Evolutionary conservation across 2,888 invertebrate genomes (phyloP), one percentile per base, ranked within the genome.

Genomic region (Drosophila helvetica): DNA sequence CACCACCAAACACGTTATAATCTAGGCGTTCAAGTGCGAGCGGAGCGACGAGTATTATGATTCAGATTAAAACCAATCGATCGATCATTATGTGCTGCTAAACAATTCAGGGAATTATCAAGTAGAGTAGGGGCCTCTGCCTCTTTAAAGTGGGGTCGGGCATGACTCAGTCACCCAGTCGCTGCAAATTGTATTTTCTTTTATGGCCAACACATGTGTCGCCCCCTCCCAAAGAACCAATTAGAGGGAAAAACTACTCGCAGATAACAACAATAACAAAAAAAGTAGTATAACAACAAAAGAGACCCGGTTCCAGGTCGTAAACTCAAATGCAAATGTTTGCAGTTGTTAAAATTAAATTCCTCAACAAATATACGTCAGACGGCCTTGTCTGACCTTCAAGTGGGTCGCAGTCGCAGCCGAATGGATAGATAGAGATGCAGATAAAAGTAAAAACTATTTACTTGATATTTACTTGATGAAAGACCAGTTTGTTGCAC

Each of bases 371-470:
- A 38, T 7, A 38, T 15, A 38, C 38, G 38, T 38, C 38, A 38
- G n/a, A 38, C 38, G 78, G 78, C 75, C 78, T 78, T 78, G 78
- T 74, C 68, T 78, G 77, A 78, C 78, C 78, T 78, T 78, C n/a
- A 48, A 50, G n/a, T 50, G 76, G 45, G 63, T 42, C 38, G 72
- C 22, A 22, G 22, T 22, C 22, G 22, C 22, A 22, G 22, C 7
- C 38, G 38, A 38, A 7, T 38, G 38, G 2, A 5, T 7, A 15
- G 2, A 38, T 15, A n/a, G 15, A 38, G 38, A 7, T 38, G 38
- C 38, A 38, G n/a, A 15, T 38, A 38, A 38, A 38, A 38, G 15
- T 38, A 38, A 38, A 38, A 38, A 38, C 38, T n/a, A n/a, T 38
- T 38, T 38, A 38, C 38, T 15, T 38, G 5, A 15, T 1, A 19